Percentiles rank a stretch among this genome's conserved stretches.
These are phyloP conservation scores for Athripsodes cinereus DNA, from an alignment of 2,888 invertebrate species.

Conservation along the genomic window DNA sequence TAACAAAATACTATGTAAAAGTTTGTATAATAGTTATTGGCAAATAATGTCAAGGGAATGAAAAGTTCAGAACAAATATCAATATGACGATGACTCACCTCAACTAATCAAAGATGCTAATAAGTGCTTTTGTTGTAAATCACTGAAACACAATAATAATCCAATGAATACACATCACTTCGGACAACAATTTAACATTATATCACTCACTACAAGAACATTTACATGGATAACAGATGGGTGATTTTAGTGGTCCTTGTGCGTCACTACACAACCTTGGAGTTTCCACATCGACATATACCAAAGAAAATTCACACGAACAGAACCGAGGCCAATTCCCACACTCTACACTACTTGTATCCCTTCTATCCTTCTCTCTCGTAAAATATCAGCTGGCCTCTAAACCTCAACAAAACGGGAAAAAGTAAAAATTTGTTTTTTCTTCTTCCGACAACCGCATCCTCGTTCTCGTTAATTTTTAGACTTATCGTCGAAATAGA, in stretches of 20 bases:
- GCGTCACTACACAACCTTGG: constrained; percentile 25
- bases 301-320: constrained; percentile 8
- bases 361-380: constrained; percentile 10
- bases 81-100: neutral
- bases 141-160: neutral
- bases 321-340: constrained; percentile 5
- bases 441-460: constrained; percentile 7
- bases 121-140: neutral
- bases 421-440: constrained; percentile 9
- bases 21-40: too few species aligned
- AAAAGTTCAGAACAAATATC: neutral
- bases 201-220: neutral
- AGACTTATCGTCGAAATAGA: constrained; percentile 15
- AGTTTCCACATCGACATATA: constrained; percentile 18
- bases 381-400: constrained; percentile 1
- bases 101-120: neutral
- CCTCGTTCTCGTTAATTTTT: constrained; percentile 13
- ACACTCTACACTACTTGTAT: constrained; percentile 11
- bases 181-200: neutral
- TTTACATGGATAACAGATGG: constrained; percentile 20
- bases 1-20: too few species aligned
- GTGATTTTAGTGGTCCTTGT: constrained; percentile 9
- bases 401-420: constrained; percentile 12
- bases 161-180: neutral
- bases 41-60: neutral